Evolutionary conservation across 2,113 vertebrate genomes (phyloP), one percentile per base, ranked within the genome.

Genomic region (Hyperopisus bebe): DNA sequence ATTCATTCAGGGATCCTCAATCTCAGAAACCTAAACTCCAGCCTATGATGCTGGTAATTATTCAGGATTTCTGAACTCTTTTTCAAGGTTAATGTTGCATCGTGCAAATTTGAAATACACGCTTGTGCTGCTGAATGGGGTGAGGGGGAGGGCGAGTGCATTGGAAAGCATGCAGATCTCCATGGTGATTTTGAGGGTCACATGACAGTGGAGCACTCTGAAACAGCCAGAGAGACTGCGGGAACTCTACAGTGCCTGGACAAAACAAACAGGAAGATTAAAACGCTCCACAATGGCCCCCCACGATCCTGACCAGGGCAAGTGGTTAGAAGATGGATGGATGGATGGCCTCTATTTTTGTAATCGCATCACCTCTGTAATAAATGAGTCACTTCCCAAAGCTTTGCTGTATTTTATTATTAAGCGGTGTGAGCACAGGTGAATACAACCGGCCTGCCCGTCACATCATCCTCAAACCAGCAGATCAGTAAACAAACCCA

Each of bases 1-100:
- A 95, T 96, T 95, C 93, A 95, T 96, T 96, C 96, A 94, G 94
- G 47, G 94, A 94, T 94, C 95, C 42, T 91, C 90, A 93, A 93
- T 95, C 42, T 91, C 94, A 93, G 95, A 96, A 93, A 94, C 93
- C 95, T 95, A 95, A 95, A 94, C 94, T 93, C 94, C 93, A 94
- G 93, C 93, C 94, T 95, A 94, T 95, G 94, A 91, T 95, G 92
- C 90, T 93, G 93, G 92, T 90, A 93, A 94, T 96, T 95, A 96
- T 96, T 95, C 93, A 95, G 93, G 94, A 70, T 94, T 94, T 94
- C 50, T 58, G 94, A 95, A 95, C 88, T 82, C 48, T 85, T 74
- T 51, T 44, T 90, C 91, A 94, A 93, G 94, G 94, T 95, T 95
- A 96, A 95, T 92, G 94, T 92, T 90, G 93, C 3, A n/a, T 89